Evolutionary conservation across 2,113 vertebrate genomes (phyloP).

Genomic region (Thryonomys swinderianus): DNA sequence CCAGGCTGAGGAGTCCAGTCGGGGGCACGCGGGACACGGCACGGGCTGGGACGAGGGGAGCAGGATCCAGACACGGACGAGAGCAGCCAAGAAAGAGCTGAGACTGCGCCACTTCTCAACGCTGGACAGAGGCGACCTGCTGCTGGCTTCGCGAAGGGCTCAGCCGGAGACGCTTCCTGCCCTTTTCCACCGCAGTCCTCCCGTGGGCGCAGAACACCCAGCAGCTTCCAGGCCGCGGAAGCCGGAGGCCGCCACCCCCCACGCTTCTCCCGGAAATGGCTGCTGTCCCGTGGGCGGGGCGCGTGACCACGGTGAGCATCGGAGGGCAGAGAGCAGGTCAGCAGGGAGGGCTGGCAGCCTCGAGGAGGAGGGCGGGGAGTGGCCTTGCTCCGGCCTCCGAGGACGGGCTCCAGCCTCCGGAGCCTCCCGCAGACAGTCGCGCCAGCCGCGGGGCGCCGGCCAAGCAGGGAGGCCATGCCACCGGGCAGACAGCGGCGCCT

Average conservation of each 20-base stretch:
- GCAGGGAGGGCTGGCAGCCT: not conserved
- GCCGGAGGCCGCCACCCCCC: too few species aligned
- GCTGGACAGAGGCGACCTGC: not conserved
- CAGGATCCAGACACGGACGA: not conserved
- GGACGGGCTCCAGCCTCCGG: too few species aligned
- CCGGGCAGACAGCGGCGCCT: too few species aligned
- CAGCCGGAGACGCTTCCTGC: not conserved
- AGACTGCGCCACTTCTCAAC: not conserved
- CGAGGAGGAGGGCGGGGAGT: not conserved
- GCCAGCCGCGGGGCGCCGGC: not conserved
- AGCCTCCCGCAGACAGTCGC: not conserved
- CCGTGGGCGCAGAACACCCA: not conserved
- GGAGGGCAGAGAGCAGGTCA: not conserved
- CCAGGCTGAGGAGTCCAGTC: not conserved
- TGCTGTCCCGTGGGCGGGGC: not conserved
- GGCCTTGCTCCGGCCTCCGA: not conserved
- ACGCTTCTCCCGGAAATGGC: not conserved
- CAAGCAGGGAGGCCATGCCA: not conserved
- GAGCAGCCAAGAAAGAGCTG: not conserved
- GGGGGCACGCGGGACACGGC: not conserved
- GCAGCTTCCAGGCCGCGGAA: not conserved
- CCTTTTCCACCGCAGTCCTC: not conserved
- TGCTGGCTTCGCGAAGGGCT: not conserved
- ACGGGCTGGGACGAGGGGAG: not conserved
- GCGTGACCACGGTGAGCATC: not conserved